Conservation (phyloP, 1,140 invertebrate genomes). For the Solenopsis fugax region DNA sequence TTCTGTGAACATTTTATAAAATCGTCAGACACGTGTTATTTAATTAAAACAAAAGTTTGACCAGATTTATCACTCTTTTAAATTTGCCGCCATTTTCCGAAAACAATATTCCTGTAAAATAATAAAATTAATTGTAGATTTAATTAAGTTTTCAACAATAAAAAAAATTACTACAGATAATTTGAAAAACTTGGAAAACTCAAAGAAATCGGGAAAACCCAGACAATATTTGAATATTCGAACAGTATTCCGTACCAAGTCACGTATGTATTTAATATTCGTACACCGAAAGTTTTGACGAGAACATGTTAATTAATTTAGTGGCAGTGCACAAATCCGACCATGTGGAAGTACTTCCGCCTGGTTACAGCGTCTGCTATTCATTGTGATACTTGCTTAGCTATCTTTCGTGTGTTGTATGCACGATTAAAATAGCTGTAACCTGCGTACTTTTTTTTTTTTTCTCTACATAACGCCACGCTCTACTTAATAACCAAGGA, state of each 20-base stretch:
- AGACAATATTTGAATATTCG: background rate
- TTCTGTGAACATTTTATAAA: no score
- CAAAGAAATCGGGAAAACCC: background rate
- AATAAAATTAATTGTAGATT: background rate
- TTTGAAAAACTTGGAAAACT: background rate
- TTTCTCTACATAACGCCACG: background rate
- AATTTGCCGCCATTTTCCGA: no score
- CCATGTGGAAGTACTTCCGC: slow-evolving; percentile 65
- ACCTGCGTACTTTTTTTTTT: slow-evolving; percentile 41
- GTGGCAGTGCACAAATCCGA: slow-evolving; percentile 56
- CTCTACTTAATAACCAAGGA: slow-evolving; percentile 55
- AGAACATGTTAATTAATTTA: slow-evolving; percentile 71
- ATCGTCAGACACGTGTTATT: no score
- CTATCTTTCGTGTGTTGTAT: slow-evolving; percentile 34
- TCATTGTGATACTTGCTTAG: slow-evolving; percentile 46
- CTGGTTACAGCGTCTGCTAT: slow-evolving; percentile 56
- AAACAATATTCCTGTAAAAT: background rate
- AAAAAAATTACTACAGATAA: background rate
- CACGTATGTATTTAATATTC: background rate
- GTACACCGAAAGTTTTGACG: slow-evolving; percentile 39
- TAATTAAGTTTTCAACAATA: background rate
- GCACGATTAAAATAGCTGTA: slow-evolving; percentile 48
- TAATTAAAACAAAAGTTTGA: no score
- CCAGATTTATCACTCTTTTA: no score
- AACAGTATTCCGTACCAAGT: background rate